Base-by-base conservation (phyloP, 2,888 invertebrate species). In the Cremastinae sp. region DNA sequence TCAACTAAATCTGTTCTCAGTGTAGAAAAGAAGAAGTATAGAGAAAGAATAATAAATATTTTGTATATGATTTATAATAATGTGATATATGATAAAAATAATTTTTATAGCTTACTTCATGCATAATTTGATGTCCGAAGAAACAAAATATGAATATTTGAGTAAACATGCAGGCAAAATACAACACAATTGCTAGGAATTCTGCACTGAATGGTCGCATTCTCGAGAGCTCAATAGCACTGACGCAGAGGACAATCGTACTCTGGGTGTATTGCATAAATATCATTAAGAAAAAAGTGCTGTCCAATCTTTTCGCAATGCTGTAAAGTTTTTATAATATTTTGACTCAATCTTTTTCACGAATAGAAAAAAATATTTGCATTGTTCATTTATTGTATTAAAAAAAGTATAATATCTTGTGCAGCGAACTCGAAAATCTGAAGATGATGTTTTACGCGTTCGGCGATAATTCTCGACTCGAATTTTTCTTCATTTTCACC, bases 111-210 rank as follows among this genome's bases (percentile, higher is more conserved):
- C 47, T 65, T 64, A 84, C 84, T 81, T 83, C 72, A 20, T 81
- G 58, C 12, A 77, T 81, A 4, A 83, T 75, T 78, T 85, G 81
- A 66, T 84, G 83, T 56, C 85, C 86, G 22, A 82, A 83, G 81
- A 82, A 85, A n/a, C 85, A 85, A 18, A 82, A 81, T 2, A 83
- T 58, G 64, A 83, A 86, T 14, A 85, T 80, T 72, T 86, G 84
- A 28, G 77, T 78, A 14, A 82, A 14, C 80, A 82, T 78, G 38
- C 74, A 59, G 1, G 54, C 70, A 2, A 79, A 59, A 18, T 80
- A 82, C 12, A 79, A 28, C 16, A 56, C n/a, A 28, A 78, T 54
- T 2, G 78, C 78, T 5, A 64, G 49, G 36, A 81, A 82, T 51
- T 61, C 73, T 5, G 64, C 12, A 36, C 62, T 82, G 22, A 78